Conservation (phyloP, 2,113 vertebrate genomes). For the Gavialis gangeticus region DNA sequence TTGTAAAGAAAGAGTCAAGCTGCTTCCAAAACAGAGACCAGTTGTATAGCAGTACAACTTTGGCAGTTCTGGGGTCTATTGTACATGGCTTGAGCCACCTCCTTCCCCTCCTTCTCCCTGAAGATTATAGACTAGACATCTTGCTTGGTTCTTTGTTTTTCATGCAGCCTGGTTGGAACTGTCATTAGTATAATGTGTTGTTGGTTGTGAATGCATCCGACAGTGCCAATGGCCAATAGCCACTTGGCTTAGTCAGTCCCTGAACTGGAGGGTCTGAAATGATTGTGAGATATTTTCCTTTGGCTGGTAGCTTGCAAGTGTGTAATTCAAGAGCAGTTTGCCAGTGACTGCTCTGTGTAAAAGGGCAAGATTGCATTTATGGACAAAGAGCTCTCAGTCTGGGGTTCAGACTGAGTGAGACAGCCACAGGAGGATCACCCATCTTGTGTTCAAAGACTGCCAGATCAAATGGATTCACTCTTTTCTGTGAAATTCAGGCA, state of each 20-base stretch:
- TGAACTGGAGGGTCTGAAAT: conserved; percentile 60
- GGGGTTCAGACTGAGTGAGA: not conserved
- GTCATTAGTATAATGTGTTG: not conserved
- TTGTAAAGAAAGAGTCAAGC: not conserved
- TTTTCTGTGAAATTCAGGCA: conserved; percentile 32
- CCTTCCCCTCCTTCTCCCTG: not conserved
- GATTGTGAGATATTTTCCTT: conserved; percentile 66
- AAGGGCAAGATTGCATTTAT: not conserved
- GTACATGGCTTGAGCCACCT: conserved; percentile 1
- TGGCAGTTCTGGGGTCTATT: conserved; percentile 39
- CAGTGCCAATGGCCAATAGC: conserved; percentile 64
- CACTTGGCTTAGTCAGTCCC: conserved; percentile 55
- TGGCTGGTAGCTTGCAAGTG: conserved; percentile 40
- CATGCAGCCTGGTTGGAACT: not conserved
- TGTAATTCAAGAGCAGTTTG: conserved; percentile 36
- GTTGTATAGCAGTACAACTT: conserved; percentile 13
- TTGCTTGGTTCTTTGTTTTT: conserved; percentile 21
- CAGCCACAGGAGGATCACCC: conserved; percentile 6
- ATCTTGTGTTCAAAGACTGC: not conserved
- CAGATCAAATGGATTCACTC: conserved; percentile 37
- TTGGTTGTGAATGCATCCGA: conserved; percentile 10
- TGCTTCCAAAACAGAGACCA: not conserved
- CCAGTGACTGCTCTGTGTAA: conserved; percentile 1
- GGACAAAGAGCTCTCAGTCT: conserved; percentile 52
- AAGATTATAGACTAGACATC: conserved; percentile 6